Evolutionary conservation across 1,140 invertebrate genomes (phyloP).

Genomic region (Eupeodes corollae): DNA sequence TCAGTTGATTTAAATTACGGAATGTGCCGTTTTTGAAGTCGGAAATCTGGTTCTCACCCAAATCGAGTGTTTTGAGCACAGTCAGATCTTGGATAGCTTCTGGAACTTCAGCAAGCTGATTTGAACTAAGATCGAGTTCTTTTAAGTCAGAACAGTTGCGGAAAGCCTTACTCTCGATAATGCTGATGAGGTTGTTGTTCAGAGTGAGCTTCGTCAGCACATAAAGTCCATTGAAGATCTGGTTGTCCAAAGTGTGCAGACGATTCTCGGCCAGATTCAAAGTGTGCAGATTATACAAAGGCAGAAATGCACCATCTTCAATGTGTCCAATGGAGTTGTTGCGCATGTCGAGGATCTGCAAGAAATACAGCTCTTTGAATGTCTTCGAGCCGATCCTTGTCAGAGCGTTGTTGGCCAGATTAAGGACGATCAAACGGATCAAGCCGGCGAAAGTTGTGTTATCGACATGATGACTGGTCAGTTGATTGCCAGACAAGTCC

Average conservation of each 20-base stretch:
- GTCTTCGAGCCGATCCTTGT: constrained; percentile 51
- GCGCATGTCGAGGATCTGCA: constrained; percentile 69
- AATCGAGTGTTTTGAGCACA: constrained; percentile 63
- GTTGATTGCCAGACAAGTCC: constrained; percentile 60
- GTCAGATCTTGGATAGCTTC: constrained; percentile 61
- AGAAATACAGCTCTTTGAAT: constrained; percentile 68
- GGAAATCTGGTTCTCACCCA: constrained; percentile 70
- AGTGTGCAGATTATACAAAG: constrained; percentile 71
- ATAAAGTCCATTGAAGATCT: constrained; percentile 68
- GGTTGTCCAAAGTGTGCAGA: constrained; percentile 57
- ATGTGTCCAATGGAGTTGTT: constrained; percentile 67
- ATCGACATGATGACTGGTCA: constrained; percentile 55
- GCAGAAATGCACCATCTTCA: constrained; percentile 64
- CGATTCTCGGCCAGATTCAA: constrained; percentile 67
- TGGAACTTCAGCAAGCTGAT: constrained; percentile 61
- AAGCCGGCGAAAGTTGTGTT: constrained; percentile 56
- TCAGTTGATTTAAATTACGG: constrained; percentile 59
- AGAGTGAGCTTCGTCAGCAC: constrained; percentile 66
- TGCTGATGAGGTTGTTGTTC: constrained; percentile 64
- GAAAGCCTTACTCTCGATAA: constrained; percentile 65
- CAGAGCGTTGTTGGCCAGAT: constrained; percentile 56
- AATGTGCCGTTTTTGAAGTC: constrained; percentile 61
- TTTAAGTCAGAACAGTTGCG: constrained; percentile 66
- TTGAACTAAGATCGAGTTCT: constrained; percentile 73
- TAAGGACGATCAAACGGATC: constrained; percentile 54